Base-by-base conservation (phyloP, 37 sponge, comb jelly and placozoan species). In the Chondrilla cf. caribensis region DNA sequence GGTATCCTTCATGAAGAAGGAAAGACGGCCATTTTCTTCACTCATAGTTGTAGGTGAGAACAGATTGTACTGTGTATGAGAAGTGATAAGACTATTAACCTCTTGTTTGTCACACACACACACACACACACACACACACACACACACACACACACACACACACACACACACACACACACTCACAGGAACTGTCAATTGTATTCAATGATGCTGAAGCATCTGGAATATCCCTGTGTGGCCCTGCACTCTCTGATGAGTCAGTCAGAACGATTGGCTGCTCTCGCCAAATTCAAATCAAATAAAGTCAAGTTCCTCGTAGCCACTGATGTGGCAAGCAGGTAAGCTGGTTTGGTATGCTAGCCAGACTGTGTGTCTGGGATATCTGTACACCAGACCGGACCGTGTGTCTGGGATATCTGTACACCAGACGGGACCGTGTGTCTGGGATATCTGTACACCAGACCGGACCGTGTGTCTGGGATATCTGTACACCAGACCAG, bases 261-360 rank as follows among this genome's bases (percentile, higher is more conserved):
- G 75, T 89, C 87, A 73, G 28, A 75, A 37, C 78, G 99, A 7
- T 59, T 96, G 22, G 92, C 96, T 2, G 88, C 99, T 3, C 84
- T 98, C 11, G 90, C 90, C 54, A 92, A 86, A 59, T 98, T 98
- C 76, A 93, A 89, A 40, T 89, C 94, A 35, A 84, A 86, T 26
- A 87, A 81, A 25, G 92, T 96, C 17, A 89, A 79, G 58, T 85
- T 98, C 2, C 81, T 98, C 3, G 96, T 98, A 17, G 92, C 94
- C 25, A 98, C 99, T 4, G 99, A 98, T 80, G 97, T 98, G 29
- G 99, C 94, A 21, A 93, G 99, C 85, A 90, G 98, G 97, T 93
- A 51, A 51, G 89, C 51, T 32, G 29, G 26, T 28, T 4, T 41
- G 51, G n/a, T n/a, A n/a, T n/a, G n/a, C n/a, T n/a, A n/a, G n/a